Conservation (phyloP, 2,113 vertebrate genomes). For the Prietella phreatophila region DNA sequence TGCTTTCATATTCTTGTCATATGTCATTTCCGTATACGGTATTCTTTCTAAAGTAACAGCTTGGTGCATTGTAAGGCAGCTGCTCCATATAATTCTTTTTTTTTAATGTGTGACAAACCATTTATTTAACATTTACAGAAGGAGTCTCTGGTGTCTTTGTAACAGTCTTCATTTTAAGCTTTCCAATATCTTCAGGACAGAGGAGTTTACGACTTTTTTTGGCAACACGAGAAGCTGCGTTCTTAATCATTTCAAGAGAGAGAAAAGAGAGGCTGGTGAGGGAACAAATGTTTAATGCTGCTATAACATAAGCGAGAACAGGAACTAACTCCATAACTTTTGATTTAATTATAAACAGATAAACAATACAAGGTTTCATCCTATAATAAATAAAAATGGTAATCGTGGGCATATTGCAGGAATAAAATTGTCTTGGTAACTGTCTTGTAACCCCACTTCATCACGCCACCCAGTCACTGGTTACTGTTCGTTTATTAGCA, state of each 20-base stretch:
- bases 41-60: not conserved
- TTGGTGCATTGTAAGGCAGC: not conserved
- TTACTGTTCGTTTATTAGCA: not conserved
- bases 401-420: not conserved
- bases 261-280: not conserved
- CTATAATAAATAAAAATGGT: not conserved
- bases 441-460: not conserved
- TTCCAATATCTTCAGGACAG: not conserved
- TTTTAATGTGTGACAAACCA: too few species aligned
- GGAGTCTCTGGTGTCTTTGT: too few species aligned
- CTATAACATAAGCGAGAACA: not conserved
- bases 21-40: not conserved
- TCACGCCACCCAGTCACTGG: not conserved
- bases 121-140: too few species aligned
- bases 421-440: not conserved
- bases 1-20: not conserved
- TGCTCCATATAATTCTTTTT: not conserved
- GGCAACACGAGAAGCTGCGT: not conserved
- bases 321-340: not conserved
- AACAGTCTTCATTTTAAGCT: too few species aligned
- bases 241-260: not conserved
- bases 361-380: not conserved
- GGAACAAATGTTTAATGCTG: not conserved
- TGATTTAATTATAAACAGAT: not conserved
- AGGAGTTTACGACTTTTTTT: not conserved